Evolutionary conservation across 1,140 invertebrate genomes (phyloP).

Genomic region (Coenobita brevimanus): DNA sequence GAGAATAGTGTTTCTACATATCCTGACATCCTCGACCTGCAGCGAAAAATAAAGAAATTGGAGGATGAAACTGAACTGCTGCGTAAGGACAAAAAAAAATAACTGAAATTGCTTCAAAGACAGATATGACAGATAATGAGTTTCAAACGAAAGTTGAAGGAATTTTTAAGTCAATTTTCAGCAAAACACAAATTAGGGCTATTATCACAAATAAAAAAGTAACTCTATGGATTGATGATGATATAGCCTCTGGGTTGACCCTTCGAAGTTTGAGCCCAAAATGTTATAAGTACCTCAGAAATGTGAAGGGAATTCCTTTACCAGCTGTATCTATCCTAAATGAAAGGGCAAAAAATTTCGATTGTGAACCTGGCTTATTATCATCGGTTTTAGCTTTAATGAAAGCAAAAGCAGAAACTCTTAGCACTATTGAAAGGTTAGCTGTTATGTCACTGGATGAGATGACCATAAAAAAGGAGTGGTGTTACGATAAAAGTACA

Average conservation of each 20-base stretch:
- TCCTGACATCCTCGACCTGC: no score
- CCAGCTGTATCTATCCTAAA: background rate
- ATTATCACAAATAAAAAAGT: background rate
- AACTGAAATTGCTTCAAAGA: background rate
- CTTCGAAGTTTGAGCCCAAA: slow-evolving; percentile 12
- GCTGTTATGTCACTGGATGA: slow-evolving; percentile 24
- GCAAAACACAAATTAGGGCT: no score
- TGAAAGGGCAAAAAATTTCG: slow-evolving; percentile 15
- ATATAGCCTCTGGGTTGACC: slow-evolving; percentile 6
- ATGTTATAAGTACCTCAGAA: background rate
- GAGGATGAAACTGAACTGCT: background rate
- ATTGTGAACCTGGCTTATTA: slow-evolving; percentile 23
- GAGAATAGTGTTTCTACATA: no score
- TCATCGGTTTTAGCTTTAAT: slow-evolving; percentile 4
- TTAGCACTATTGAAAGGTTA: background rate
- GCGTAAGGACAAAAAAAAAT: background rate
- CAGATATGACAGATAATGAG: background rate
- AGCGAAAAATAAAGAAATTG: background rate
- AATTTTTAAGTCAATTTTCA: background rate
- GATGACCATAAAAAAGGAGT: slow-evolving; percentile 13
- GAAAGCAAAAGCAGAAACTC: slow-evolving; percentile 14
- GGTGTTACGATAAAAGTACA: slow-evolving; percentile 13
- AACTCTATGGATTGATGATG: background rate
- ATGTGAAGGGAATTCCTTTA: background rate
- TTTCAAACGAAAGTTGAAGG: background rate